phyloP scores from a whole-genome alignment of 1,140 invertebrate species.

The Meloidogyne chitwoodi region DNA sequence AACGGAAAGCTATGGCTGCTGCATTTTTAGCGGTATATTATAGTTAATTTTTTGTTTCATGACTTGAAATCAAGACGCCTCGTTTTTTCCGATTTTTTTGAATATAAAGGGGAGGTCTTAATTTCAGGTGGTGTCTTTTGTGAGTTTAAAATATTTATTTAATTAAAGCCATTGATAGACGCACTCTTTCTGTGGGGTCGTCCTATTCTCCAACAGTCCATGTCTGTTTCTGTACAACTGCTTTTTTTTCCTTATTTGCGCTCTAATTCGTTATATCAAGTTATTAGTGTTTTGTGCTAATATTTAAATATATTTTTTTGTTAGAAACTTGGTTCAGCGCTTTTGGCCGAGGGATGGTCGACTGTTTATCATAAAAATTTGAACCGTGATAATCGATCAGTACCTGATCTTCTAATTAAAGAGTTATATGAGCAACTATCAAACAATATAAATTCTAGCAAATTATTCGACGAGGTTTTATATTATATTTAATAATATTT shows the following conservation, averaged over 20 bases:
- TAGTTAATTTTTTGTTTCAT: background rate
- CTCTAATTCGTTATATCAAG: slow-evolving; percentile 40
- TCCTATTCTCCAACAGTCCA: slow-evolving; percentile 29
- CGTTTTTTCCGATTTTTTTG: too few species aligned
- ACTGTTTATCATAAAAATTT: background rate
- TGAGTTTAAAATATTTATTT: background rate
- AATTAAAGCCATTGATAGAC: slow-evolving; percentile 20
- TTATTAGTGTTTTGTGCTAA: background rate
- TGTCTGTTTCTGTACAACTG: slow-evolving; percentile 36
- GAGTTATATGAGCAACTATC: background rate
- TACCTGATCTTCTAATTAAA: background rate
- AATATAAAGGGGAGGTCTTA: too few species aligned
- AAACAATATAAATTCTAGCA: background rate
- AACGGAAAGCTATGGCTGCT: slow-evolving; percentile 42
- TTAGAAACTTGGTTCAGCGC: slow-evolving; percentile 36
- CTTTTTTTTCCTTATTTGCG: slow-evolving; percentile 44
- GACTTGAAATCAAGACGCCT: background rate
- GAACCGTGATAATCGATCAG: background rate
- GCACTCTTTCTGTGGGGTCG: slow-evolving; percentile 25
- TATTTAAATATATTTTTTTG: background rate
- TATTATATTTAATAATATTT: too few species aligned
- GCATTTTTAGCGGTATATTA: slow-evolving; percentile 42
- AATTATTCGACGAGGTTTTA: background rate
- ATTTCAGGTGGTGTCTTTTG: too few species aligned
- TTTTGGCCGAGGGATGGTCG: slow-evolving; percentile 39